Conservation (phyloP, 92 coral and sea anemone genomes). For the Epizoanthus ramosus region DNA sequence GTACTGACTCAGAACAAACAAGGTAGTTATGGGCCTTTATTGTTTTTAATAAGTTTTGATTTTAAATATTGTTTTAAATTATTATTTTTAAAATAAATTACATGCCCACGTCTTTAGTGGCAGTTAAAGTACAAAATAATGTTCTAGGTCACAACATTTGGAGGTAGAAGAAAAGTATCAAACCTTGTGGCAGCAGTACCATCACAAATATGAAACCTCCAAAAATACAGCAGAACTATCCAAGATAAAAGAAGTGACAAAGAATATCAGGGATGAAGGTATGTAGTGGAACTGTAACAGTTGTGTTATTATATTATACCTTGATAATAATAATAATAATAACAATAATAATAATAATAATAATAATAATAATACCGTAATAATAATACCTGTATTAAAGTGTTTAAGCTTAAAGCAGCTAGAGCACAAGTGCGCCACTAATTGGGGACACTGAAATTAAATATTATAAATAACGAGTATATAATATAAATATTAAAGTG, state of each 20-base stretch:
- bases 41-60: neutral
- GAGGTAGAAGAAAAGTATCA: conserved; percentile 73
- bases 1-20: conserved; percentile 57
- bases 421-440: too few species aligned
- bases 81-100: too few species aligned
- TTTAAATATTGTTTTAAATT: too few species aligned
- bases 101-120: neutral
- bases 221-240: conserved; percentile 74
- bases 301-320: neutral
- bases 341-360: neutral
- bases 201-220: conserved; percentile 69
- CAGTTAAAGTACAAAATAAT: neutral
- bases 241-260: conserved; percentile 63
- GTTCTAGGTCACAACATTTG: conserved; percentile 65
- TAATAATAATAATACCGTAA: neutral
- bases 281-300: conserved; percentile 26
- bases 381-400: too few species aligned
- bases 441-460: too few species aligned
- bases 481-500: too few species aligned
- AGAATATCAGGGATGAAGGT: conserved; percentile 65
- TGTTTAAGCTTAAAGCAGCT: too few species aligned
- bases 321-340: neutral
- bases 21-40: conserved; percentile 30
- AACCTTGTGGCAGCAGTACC: conserved; percentile 80
- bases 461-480: too few species aligned